Percentiles rank a stretch among this genome's conserved stretches.
Conservation (phyloP, 2,888 invertebrate species). For the Eilema griseolum region DNA sequence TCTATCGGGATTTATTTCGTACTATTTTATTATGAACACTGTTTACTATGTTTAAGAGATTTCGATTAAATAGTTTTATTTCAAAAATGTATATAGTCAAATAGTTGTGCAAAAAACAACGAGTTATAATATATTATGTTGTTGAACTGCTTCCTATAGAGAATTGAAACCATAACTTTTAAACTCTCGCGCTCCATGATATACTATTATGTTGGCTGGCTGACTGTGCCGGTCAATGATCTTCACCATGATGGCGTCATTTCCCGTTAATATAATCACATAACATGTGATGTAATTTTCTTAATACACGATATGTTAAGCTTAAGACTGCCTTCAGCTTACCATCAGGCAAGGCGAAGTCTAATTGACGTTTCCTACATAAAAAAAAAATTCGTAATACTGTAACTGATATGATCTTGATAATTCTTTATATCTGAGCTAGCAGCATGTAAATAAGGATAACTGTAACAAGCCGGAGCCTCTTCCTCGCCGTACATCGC, state of each 20-base stretch:
- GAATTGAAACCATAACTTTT: too few relatives aligned
- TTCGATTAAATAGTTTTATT: neutral
- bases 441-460: neutral
- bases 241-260: too few relatives aligned
- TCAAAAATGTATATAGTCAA: neutral
- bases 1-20: neutral
- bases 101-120: neutral
- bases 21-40: neutral
- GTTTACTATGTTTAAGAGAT: neutral
- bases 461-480: neutral
- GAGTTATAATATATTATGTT: constrained; percentile 2
- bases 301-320: neutral
- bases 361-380: too few relatives aligned
- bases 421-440: neutral
- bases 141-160: neutral
- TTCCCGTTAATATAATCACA: too few relatives aligned
- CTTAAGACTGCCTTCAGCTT: too few relatives aligned
- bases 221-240: too few relatives aligned
- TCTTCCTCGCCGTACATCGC: neutral
- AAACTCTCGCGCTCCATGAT: too few relatives aligned
- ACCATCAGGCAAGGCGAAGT: too few relatives aligned
- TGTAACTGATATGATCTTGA: neutral
- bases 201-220: too few relatives aligned
- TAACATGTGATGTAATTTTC: neutral
- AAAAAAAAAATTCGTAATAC: too few relatives aligned